A percentile compares a stretch with the other conserved stretches of the same genome.
Evolutionary conservation across 1,140 invertebrate species (phyloP).

Genomic region (Drosophila ambigua): DNA sequence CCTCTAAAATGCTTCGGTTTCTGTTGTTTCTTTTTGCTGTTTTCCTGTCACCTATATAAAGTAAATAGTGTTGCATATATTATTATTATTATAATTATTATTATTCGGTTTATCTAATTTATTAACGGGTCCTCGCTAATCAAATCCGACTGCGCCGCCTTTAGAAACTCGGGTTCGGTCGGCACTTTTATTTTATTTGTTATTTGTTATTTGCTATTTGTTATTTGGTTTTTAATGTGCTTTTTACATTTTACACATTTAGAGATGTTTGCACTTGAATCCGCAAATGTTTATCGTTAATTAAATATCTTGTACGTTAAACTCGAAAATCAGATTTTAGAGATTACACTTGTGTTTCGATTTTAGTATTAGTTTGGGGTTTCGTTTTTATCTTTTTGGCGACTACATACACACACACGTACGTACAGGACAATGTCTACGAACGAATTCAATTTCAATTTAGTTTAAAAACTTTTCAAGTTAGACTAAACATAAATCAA

Average conservation of each 20-base stretch:
- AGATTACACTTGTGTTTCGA: constrained; percentile 58
- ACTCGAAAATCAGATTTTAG: constrained; percentile 77
- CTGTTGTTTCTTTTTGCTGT: constrained; percentile 55
- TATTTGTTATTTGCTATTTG: constrained; percentile 29
- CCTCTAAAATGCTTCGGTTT: constrained; percentile 79
- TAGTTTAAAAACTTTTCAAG: constrained; percentile 78
- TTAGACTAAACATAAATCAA: constrained; percentile 74
- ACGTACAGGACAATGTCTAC: constrained; percentile 46
- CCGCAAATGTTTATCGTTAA: constrained; percentile 56
- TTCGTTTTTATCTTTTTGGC: constrained; percentile 34
- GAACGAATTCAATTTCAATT: constrained; percentile 63
- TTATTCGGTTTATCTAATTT: constrained; percentile 41
- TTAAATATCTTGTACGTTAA: constrained; percentile 56
- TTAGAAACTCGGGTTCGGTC: constrained; percentile 55
- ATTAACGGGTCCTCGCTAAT: constrained; percentile 71
- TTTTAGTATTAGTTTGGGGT: constrained; percentile 23
- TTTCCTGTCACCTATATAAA: constrained; percentile 78
- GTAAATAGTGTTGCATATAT: constrained; percentile 77
- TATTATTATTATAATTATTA: constrained; percentile 53
- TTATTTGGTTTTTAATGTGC: constrained; percentile 53
- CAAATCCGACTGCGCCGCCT: constrained; percentile 69
- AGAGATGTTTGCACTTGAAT: constrained; percentile 48
- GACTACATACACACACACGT: constrained; percentile 35
- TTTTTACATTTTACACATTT: constrained; percentile 57
- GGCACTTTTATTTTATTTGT: constrained; percentile 53